phyloP scores from a whole-genome alignment of 2,797 vertebrate species.

The Streptopelia turtur region DNA sequence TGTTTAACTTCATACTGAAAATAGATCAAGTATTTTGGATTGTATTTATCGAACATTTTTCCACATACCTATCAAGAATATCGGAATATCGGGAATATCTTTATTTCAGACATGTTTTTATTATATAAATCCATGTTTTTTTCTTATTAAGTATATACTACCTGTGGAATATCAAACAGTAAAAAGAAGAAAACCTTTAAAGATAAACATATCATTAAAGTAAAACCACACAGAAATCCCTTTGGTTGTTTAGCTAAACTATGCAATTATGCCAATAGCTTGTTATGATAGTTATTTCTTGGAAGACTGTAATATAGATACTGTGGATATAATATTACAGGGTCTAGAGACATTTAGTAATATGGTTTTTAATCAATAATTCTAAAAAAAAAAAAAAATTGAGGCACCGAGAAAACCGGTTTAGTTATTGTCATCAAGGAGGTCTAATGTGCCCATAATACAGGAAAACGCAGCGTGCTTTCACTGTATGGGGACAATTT shows the following conservation, averaged over 20 bases:
- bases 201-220: background rate
- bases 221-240: background rate
- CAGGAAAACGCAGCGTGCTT: background rate
- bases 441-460: background rate
- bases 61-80: background rate
- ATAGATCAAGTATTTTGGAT: background rate
- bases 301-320: background rate
- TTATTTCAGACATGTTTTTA: background rate
- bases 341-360: background rate
- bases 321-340: background rate
- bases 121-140: background rate
- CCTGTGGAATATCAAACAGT: background rate
- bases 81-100: conserved; percentile 6
- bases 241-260: background rate
- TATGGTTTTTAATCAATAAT: background rate
- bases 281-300: background rate
- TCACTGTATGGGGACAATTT: background rate
- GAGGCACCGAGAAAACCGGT: background rate
- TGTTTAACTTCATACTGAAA: conserved; percentile 4
- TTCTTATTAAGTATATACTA: background rate
- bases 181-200: background rate
- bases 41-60: background rate
- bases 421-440: background rate
- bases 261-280: background rate
- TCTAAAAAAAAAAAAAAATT: background rate